Percentiles rank a stretch among this genome's conserved stretches.
phyloP scores from a whole-genome alignment of 2,113 vertebrate species.

The Pontoporia blainvillei region DNA sequence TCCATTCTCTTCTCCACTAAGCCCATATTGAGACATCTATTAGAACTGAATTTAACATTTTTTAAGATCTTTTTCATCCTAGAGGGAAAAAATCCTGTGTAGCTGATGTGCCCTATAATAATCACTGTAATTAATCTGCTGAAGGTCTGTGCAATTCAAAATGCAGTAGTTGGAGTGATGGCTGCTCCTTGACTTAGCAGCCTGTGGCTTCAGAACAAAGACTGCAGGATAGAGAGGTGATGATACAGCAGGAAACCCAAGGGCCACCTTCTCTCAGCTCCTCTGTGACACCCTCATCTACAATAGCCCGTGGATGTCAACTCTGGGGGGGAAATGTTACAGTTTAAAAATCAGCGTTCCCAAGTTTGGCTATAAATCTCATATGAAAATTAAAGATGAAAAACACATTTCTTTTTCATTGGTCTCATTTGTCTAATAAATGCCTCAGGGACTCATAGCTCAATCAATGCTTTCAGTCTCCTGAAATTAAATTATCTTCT shows the following conservation, averaged over 20 bases:
- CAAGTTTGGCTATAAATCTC: conserved; percentile 46
- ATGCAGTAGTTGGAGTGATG: fast-evolving
- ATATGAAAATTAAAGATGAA: conserved; percentile 62
- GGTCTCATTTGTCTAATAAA: conserved; percentile 70
- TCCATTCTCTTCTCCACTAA: background rate
- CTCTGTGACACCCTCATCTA: background rate
- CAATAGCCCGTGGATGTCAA: background rate
- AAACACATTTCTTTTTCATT: conserved; percentile 59
- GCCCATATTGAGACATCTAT: conserved; percentile 3
- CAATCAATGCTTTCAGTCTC: conserved; percentile 67
- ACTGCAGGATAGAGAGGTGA: background rate
- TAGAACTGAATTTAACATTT: background rate
- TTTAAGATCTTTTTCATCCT: background rate
- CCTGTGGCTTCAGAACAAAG: background rate
- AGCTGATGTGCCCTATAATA: background rate
- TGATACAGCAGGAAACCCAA: background rate
- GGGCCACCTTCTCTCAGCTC: background rate
- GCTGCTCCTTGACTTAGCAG: background rate
- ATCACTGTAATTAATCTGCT: background rate
- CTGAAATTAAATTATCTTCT: conserved; percentile 66
- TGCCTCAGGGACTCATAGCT: conserved; percentile 45
- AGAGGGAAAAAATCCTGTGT: background rate
- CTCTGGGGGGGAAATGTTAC: background rate
- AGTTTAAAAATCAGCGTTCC: conserved; percentile 15
- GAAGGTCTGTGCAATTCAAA: background rate